Conservation (phyloP, 2,113 vertebrate genomes). For the Gadus macrocephalus region DNA sequence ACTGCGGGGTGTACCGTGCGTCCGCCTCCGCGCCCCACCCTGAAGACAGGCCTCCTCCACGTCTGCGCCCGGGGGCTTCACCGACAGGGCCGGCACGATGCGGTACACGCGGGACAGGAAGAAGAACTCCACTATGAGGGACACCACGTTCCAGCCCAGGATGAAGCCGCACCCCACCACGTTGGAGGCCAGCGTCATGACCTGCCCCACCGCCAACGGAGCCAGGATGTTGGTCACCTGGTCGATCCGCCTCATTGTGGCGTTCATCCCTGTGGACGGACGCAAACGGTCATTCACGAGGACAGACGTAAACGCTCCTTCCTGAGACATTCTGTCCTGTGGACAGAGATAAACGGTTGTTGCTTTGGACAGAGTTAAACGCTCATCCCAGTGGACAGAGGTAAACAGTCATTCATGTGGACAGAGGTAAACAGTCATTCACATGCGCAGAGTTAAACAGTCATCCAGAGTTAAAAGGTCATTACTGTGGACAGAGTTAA, state of each 20-base stretch:
- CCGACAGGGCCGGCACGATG: slow-evolving; percentile 72
- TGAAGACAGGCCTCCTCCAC: slow-evolving; percentile 55
- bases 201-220: slow-evolving; percentile 72
- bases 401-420: slow-evolving; percentile 71
- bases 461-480: no score
- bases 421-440: slow-evolving; percentile 38
- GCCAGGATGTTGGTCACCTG: slow-evolving; percentile 76
- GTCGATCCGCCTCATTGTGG: slow-evolving; percentile 70
- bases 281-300: slow-evolving; percentile 33
- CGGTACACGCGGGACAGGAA: slow-evolving; percentile 75
- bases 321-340: no score
- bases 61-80: slow-evolving; percentile 59
- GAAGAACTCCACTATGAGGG: slow-evolving; percentile 73
- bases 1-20: slow-evolving; percentile 49
- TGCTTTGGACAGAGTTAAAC: no score
- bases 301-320: no score
- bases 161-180: slow-evolving; percentile 78
- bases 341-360: no score
- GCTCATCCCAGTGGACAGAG: no score
- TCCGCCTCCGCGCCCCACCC: slow-evolving; percentile 51
- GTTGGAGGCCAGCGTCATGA: slow-evolving; percentile 76
- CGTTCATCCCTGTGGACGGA: slow-evolving; percentile 71
- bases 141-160: slow-evolving; percentile 78
- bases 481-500: no score
- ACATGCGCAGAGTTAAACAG: background rate